Evolutionary conservation across 2,797 vertebrate genomes (phyloP).

Genomic region (Hipposideros larvatus): DNA sequence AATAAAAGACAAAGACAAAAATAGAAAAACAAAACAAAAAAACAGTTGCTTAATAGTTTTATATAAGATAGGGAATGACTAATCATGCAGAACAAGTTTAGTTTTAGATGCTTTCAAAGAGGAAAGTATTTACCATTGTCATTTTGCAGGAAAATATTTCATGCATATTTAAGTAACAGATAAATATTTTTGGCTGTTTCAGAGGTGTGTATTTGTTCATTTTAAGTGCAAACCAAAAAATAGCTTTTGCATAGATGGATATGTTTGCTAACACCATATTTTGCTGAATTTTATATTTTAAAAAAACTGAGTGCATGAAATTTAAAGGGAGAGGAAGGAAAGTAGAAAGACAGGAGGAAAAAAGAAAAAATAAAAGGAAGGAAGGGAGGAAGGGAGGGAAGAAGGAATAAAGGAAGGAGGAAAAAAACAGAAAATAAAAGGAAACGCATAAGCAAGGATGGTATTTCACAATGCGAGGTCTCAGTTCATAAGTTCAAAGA

Average conservation of each 20-base stretch:
- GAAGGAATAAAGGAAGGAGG: neutral
- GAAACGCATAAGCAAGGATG: neutral
- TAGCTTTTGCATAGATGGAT: neutral
- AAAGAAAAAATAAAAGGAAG: neutral
- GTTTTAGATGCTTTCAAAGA: neutral
- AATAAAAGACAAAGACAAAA: neutral
- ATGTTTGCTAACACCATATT: neutral
- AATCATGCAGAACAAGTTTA: neutral
- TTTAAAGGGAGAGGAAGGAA: neutral
- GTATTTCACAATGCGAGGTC: neutral
- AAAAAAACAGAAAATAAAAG: neutral
- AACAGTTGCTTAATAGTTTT: neutral
- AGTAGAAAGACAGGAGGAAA: neutral
- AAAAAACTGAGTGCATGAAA: neutral
- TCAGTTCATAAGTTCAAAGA: neutral
- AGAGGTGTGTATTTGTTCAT: neutral
- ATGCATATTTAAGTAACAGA: neutral
- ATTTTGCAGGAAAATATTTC: neutral
- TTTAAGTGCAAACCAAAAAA: neutral
- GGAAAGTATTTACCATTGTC: neutral
- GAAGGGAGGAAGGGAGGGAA: accelerated
- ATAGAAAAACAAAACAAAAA: neutral
- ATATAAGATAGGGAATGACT: neutral
- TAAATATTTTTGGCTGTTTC: neutral
- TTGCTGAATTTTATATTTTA: neutral